Percentiles rank a stretch among this genome's conserved stretches.
phyloP scores from a whole-genome alignment of 2,797 vertebrate species.

The Anisognathus igniventris region DNA sequence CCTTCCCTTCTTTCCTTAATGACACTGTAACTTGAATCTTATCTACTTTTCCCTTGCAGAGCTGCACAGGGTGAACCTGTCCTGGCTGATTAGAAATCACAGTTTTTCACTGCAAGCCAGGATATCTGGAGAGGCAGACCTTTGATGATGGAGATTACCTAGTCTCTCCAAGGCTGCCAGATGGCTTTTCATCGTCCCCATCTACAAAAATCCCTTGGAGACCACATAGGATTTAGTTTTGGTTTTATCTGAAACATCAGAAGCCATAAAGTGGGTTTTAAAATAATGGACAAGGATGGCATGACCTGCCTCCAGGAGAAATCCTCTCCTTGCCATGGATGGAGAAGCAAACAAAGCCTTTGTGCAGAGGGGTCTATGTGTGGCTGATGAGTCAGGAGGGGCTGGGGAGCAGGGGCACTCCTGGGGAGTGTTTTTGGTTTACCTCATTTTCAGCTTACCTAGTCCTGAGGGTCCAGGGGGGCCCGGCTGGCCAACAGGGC shows the following conservation, averaged over 20 bases:
- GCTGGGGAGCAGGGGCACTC: neutral
- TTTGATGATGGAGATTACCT: neutral
- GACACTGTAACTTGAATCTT: neutral
- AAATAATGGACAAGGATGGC: neutral
- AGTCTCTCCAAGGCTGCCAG: neutral
- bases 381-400: neutral
- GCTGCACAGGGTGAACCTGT: neutral
- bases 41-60: neutral
- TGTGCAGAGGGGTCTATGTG: neutral
- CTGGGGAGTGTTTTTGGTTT: neutral
- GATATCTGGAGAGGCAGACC: neutral
- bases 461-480: constrained; percentile 84
- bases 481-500: constrained; percentile 86
- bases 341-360: neutral
- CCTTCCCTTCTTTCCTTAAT: neutral
- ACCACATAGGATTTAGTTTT: neutral
- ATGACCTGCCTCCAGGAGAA: neutral
- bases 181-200: neutral
- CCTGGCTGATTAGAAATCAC: neutral
- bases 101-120: neutral
- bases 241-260: neutral
- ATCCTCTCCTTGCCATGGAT: neutral
- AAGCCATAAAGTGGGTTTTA: neutral
- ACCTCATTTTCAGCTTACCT: constrained; percentile 75
- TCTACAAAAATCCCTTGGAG: neutral